These are phyloP conservation scores for Marmota monax DNA, from an alignment of 2,113 vertebrate species.

Conservation along the genomic window DNA sequence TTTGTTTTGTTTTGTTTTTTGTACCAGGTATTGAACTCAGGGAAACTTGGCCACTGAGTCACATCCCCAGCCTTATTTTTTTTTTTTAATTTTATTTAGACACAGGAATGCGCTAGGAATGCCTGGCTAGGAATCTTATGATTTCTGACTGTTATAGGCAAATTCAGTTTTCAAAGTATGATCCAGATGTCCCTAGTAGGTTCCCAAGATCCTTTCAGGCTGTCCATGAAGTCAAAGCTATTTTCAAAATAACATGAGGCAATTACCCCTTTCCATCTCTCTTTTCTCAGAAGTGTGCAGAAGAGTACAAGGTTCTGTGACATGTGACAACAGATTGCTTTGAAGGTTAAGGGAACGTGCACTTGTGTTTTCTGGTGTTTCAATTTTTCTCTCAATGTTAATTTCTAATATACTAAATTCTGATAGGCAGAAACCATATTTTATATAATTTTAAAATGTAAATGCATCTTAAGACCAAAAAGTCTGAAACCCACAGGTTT, in stretches of 20 bases:
- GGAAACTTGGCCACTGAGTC: no score
- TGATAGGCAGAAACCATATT: not conserved
- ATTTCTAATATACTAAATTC: not conserved
- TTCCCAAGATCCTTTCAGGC: not conserved
- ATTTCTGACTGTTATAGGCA: not conserved
- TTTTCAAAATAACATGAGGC: not conserved
- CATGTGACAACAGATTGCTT: not conserved
- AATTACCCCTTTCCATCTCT: not conserved
- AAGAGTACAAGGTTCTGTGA: not conserved
- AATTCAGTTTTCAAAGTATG: not conserved
- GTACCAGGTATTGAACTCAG: no score
- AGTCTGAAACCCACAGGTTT: not conserved
- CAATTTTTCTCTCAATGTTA: not conserved
- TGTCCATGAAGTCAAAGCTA: not conserved
- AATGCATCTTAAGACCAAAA: not conserved
- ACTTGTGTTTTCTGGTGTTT: not conserved
- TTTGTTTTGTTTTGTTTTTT: no score
- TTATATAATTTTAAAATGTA: slow-evolving; percentile 37
- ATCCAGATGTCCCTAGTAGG: not conserved
- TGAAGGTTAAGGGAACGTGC: not conserved
- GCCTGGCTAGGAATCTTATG: not conserved
- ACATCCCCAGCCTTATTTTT: no score
- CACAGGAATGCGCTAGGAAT: no score
- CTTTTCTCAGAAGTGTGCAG: not conserved
- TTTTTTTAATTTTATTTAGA: no score